Evolutionary conservation across 1,140 invertebrate genomes (phyloP).

Genomic region (Dinothrombium tinctorium): DNA sequence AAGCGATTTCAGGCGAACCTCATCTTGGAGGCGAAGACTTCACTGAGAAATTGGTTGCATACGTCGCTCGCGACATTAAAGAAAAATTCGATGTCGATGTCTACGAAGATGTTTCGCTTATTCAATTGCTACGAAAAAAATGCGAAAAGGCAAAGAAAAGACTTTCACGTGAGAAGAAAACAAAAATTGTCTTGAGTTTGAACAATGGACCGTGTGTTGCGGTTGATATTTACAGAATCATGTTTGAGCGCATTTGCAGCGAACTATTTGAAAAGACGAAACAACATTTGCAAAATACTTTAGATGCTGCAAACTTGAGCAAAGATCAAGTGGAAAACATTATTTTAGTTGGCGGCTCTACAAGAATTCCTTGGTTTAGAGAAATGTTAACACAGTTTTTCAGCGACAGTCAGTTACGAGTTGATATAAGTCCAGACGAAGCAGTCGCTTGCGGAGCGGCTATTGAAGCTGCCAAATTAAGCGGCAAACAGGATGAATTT

Average conservation of each 20-base stretch:
- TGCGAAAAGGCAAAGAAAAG: too few relatives aligned
- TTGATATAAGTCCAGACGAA: conserved; percentile 76
- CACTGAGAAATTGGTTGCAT: conserved; percentile 8
- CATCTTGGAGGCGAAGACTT: conserved; percentile 17
- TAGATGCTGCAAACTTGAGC: too few relatives aligned
- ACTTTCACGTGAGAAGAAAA: too few relatives aligned
- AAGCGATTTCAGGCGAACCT: conserved; percentile 17
- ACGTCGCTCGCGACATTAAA: conserved; percentile 6
- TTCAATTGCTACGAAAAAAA: too few relatives aligned
- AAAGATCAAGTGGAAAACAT: too few relatives aligned
- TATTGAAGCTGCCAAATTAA: conserved; percentile 65
- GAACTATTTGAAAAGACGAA: too few relatives aligned
- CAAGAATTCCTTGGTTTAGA: too few relatives aligned
- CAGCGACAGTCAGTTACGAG: conserved; percentile 11
- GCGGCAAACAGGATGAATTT: conserved; percentile 22
- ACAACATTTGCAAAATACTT: too few relatives aligned
- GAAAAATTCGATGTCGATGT: conserved; percentile 2
- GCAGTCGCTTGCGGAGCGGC: conserved; percentile 92
- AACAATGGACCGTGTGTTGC: too few relatives aligned
- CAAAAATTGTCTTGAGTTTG: too few relatives aligned
- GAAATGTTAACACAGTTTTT: conserved; percentile 16
- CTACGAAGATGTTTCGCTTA: background rate
- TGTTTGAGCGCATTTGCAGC: too few relatives aligned
- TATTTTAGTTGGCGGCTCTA: conserved; percentile 17
- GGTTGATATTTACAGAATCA: too few relatives aligned